Evolutionary conservation across 2,113 vertebrate species (phyloP).

Genomic region (Zosterops borbonicus): DNA sequence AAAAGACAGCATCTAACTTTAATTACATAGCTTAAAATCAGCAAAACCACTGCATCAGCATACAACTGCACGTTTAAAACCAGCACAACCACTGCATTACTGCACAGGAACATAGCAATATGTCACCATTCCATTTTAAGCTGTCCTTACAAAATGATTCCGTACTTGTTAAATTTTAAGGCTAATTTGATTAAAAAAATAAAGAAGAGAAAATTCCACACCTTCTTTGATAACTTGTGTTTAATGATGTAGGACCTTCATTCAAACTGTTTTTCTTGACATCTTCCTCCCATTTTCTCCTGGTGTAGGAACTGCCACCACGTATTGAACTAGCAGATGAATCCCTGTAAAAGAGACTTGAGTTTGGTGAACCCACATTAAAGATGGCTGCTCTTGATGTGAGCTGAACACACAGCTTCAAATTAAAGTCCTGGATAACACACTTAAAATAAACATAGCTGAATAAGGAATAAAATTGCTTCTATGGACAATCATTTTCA

Average conservation of each 20-base stretch:
- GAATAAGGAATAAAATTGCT: not conserved
- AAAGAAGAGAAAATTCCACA: constrained; percentile 54
- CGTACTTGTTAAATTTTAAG: not conserved
- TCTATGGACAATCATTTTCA: not conserved
- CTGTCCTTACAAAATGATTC: not conserved
- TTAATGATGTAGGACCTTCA: constrained; percentile 80
- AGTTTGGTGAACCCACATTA: not conserved
- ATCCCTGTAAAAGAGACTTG: constrained; percentile 81
- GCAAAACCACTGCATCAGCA: not conserved
- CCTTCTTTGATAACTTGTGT: constrained; percentile 95
- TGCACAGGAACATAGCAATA: not conserved
- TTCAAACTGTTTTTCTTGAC: constrained; percentile 92
- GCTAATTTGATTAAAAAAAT: not conserved
- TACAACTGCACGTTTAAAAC: not conserved
- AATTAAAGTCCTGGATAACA: not conserved
- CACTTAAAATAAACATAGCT: not conserved
- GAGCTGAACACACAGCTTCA: not conserved
- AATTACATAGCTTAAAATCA: not conserved
- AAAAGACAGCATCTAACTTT: not conserved
- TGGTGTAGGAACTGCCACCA: constrained; percentile 92
- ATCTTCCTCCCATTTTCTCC: constrained; percentile 97
- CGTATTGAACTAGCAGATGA: constrained; percentile 86
- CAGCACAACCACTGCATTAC: not conserved
- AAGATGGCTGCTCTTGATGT: not conserved
- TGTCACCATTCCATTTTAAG: not conserved